Evolutionary conservation across 2,113 vertebrate species (phyloP).

Genomic region (Desmodus rotundus): DNA sequence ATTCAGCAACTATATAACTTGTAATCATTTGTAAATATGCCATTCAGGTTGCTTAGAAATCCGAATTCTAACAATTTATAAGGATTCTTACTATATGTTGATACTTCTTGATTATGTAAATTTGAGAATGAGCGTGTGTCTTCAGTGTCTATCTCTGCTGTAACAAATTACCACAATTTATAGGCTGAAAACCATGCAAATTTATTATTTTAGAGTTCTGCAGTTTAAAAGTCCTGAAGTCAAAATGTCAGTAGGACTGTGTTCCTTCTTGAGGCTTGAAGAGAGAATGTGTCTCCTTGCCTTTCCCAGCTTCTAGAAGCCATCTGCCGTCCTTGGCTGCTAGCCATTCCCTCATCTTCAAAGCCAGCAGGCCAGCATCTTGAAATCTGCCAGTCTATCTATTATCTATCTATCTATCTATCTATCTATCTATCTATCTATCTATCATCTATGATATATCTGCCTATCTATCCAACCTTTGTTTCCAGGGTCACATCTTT

Average conservation of each 20-base stretch:
- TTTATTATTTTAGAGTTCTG: neutral
- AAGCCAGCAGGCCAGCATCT: neutral
- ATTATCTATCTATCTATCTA: neutral
- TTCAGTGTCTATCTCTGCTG: neutral
- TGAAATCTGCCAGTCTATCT: neutral
- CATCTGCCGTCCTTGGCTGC: neutral
- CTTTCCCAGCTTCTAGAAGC: neutral
- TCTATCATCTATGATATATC: neutral
- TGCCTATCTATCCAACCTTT: neutral
- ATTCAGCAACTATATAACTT: neutral
- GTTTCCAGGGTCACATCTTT: neutral
- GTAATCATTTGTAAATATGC: neutral
- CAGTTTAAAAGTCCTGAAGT: neutral
- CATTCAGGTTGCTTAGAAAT: neutral
- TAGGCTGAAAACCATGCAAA: neutral
- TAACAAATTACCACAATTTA: neutral
- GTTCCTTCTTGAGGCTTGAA: neutral
- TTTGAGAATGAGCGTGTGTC: neutral
- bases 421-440: neutral
- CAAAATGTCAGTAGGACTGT: neutral
- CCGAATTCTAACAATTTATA: neutral
- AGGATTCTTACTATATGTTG: neutral
- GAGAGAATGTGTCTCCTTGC: neutral
- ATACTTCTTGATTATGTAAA: neutral
- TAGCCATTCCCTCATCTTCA: neutral